These are phyloP conservation scores for Cossypha niveicapilla DNA, from an alignment of 2,797 vertebrate species.

Conservation along the genomic window DNA sequence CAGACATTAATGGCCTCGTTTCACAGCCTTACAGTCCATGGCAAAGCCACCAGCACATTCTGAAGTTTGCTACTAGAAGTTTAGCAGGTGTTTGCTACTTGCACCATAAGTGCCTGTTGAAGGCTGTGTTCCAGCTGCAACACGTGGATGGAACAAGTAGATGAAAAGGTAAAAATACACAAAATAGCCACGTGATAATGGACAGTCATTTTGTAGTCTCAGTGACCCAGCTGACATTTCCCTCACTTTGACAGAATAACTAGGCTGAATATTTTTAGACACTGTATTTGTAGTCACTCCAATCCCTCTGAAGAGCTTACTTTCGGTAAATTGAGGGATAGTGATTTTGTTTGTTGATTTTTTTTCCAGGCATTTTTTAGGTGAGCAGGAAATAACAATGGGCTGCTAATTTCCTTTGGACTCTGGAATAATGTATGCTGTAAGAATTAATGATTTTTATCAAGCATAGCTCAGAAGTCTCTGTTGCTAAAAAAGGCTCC, in stretches of 20 bases:
- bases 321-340: neutral
- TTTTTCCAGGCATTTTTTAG: neutral
- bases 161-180: neutral
- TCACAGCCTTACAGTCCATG: rapidly evolving
- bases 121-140: neutral
- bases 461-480: neutral
- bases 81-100: neutral
- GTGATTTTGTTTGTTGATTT: neutral
- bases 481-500: neutral
- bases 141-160: neutral
- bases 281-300: neutral
- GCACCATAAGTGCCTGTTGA: neutral
- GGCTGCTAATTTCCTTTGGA: neutral
- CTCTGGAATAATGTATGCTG: neutral
- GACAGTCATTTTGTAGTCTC: neutral
- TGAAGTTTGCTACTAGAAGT: neutral
- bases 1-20: neutral
- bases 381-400: neutral
- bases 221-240: neutral
- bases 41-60: neutral
- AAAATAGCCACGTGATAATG: neutral
- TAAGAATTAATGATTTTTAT: slow-evolving; percentile 1
- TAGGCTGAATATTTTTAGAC: neutral
- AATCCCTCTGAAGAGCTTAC: neutral
- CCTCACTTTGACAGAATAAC: neutral